Percentiles rank a stretch among this genome's conserved stretches.
These are phyloP conservation scores for Macrobrachium rosenbergii DNA, from an alignment of 1,140 invertebrate species.

Conservation along the genomic window DNA sequence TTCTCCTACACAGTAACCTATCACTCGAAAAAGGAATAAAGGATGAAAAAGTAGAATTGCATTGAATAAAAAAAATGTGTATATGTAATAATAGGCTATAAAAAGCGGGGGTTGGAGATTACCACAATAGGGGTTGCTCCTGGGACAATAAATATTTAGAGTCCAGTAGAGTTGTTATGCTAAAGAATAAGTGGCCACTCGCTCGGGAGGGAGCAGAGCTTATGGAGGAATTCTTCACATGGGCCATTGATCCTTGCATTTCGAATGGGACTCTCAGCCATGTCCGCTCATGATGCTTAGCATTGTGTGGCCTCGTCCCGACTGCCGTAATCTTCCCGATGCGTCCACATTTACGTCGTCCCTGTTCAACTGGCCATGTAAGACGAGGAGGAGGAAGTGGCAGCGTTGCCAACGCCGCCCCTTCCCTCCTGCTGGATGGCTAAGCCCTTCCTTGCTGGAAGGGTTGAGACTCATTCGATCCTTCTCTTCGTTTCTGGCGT, in stretches of 20 bases:
- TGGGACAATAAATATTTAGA: slow-evolving; percentile 47
- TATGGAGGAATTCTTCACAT: neutral
- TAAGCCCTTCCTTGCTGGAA: neutral
- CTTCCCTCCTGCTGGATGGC: neutral
- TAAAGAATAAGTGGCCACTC: slow-evolving; percentile 46
- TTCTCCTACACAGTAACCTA: too few species aligned
- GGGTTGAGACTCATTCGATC: too few species aligned
- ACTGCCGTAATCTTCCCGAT: neutral
- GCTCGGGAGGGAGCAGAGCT: neutral
- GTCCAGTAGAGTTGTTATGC: slow-evolving; percentile 21
- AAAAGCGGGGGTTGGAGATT: neutral
- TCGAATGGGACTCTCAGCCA: slow-evolving; percentile 21
- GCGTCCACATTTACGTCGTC: slow-evolving; percentile 47
- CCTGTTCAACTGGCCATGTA: slow-evolving; percentile 50
- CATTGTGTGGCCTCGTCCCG: slow-evolving; percentile 1
- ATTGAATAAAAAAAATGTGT: too few species aligned
- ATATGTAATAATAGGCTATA: neutral
- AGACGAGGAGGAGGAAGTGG: slow-evolving; percentile 17
- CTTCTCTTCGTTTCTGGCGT: too few species aligned
- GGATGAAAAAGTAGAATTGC: too few species aligned
- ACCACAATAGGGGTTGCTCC: slow-evolving; percentile 29
- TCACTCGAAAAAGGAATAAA: too few species aligned
- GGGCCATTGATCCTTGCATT: neutral
- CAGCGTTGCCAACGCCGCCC: slow-evolving; percentile 13
- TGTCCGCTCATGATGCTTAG: slow-evolving; percentile 35